These are phyloP conservation scores for Macrosoma leucophasiata DNA, from an alignment of 2,888 invertebrate species.

Conservation along the genomic window DNA sequence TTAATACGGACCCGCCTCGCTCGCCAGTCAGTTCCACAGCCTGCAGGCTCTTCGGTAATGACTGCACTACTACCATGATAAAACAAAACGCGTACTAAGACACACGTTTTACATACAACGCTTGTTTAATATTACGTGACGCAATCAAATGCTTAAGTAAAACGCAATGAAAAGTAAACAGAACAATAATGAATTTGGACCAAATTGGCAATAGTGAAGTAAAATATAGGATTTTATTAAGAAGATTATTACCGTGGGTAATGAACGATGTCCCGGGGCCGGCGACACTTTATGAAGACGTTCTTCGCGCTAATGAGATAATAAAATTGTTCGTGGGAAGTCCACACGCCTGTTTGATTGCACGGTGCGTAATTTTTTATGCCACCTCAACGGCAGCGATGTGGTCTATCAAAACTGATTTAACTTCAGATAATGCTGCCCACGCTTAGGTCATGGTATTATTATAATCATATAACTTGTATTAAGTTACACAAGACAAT, in stretches of 20 bases:
- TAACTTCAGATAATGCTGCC: constrained; percentile 4
- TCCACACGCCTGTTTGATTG: constrained; percentile 28
- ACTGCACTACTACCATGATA: constrained; percentile 28
- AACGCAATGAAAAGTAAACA: constrained; percentile 30
- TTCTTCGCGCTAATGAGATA: constrained; percentile 66
- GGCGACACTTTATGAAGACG: constrained; percentile 66
- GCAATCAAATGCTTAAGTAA: constrained; percentile 7
- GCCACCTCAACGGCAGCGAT: constrained; percentile 1
- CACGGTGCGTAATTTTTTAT: constrained; percentile 12
- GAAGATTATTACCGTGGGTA: constrained; percentile 55
- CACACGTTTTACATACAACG: constrained; percentile 38
- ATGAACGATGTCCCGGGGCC: constrained; percentile 63
- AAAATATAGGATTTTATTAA: constrained; percentile 55
- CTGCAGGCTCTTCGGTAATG: constrained; percentile 47
- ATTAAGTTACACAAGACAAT: no score
- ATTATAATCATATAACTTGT: no score
- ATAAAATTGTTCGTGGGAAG: constrained; percentile 57
- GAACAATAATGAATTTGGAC: constrained; percentile 4
- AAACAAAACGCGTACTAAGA: no score
- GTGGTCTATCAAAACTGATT: constrained; percentile 4
- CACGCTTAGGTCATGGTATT: no score
- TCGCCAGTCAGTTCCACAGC: constrained; percentile 30
- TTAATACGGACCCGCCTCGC: constrained; percentile 25
- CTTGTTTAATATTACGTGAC: constrained; percentile 2
- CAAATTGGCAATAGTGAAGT: constrained; percentile 25